Conservation (phyloP, 1,140 invertebrate species). For the Brachionus paranguensis region DNA sequence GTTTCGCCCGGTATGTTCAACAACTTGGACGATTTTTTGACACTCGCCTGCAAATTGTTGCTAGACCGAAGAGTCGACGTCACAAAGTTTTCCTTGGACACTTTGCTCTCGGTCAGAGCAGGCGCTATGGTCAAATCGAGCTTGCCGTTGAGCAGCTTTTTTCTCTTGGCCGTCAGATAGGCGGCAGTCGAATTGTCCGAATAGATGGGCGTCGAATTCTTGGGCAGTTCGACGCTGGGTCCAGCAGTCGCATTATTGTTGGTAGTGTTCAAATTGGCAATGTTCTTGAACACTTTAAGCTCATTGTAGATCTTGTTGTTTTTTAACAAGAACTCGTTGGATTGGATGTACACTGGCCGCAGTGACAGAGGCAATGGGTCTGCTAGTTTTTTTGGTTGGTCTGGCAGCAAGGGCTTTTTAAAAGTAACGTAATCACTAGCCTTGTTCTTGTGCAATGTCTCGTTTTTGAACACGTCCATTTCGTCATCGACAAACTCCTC, state of each 20-base stretch:
- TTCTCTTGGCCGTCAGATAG: neutral
- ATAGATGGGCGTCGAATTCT: conserved; percentile 36
- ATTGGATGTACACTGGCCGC: neutral
- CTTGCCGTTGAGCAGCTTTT: conserved; percentile 12
- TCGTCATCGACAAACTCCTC: conserved; percentile 9
- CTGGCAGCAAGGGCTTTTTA: neutral
- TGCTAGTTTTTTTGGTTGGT: neutral
- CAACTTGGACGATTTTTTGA: neutral
- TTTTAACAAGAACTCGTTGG: conserved; percentile 2
- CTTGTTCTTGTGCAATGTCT: neutral
- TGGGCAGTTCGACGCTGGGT: neutral
- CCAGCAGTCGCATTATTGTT: neutral
- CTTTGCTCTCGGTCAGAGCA: neutral
- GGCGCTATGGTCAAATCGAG: conserved; percentile 30
- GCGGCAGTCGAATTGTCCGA: neutral
- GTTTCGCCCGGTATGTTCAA: neutral
- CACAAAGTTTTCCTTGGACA: neutral
- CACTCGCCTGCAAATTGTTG: neutral
- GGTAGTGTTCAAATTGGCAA: neutral
- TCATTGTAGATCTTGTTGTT: conserved; percentile 37
- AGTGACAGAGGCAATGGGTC: neutral
- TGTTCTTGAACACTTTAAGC: conserved; percentile 28
- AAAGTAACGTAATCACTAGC: neutral
- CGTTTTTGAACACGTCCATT: conserved; percentile 15
- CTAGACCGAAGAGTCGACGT: conserved; percentile 20